phyloP scores from a whole-genome alignment of 2,888 invertebrate genomes.

The Lydus trimaculatus region DNA sequence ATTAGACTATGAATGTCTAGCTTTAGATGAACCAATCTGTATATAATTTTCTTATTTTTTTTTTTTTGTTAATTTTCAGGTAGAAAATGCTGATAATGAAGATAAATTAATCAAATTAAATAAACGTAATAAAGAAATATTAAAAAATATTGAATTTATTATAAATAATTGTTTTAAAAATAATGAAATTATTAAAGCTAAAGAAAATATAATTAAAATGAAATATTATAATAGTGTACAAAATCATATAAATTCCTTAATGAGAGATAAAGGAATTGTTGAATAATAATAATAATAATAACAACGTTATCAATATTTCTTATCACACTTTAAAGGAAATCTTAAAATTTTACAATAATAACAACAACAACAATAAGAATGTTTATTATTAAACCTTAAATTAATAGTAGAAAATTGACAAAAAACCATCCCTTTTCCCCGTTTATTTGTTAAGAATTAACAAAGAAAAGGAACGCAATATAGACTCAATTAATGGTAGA shows the following conservation, averaged over 20 bases:
- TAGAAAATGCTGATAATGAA: slow-evolving; percentile 68
- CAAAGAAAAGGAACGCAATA: neutral
- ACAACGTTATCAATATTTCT: neutral
- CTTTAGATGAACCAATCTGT: too few species aligned
- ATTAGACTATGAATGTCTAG: too few species aligned
- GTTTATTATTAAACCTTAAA: too few species aligned
- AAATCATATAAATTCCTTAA: slow-evolving; percentile 73
- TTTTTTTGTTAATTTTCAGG: slow-evolving; percentile 44
- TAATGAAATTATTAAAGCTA: slow-evolving; percentile 71
- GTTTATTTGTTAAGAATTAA: neutral
- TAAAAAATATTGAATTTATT: slow-evolving; percentile 65
- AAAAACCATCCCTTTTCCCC: too few species aligned
- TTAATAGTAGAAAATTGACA: too few species aligned
- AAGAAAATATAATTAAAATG: slow-evolving; percentile 73
- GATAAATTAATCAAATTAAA: slow-evolving; percentile 68
- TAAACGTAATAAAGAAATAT: slow-evolving; percentile 64
- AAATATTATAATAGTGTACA: slow-evolving; percentile 87
- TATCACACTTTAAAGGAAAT: neutral
- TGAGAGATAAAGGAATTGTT: slow-evolving; percentile 68
- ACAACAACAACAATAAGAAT: too few species aligned
- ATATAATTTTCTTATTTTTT: too few species aligned
- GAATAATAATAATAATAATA: slow-evolving; percentile 45
- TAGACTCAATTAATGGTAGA: neutral
- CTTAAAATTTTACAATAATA: neutral
- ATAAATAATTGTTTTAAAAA: slow-evolving; percentile 71